phyloP scores from a whole-genome alignment of 2,888 invertebrate genomes.

The Brachyptera risi region DNA sequence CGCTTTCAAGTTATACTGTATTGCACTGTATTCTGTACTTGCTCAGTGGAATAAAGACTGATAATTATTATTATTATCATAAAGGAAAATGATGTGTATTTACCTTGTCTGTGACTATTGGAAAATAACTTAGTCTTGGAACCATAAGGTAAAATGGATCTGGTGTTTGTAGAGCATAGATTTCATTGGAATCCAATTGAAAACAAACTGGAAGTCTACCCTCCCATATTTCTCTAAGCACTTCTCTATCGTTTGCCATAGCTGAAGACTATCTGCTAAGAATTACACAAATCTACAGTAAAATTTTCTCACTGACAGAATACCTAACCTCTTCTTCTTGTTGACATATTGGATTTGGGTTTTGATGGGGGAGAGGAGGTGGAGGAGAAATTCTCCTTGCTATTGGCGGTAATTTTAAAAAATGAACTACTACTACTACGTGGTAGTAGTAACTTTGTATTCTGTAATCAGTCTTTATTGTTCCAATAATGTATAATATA shows the following conservation, averaged over 20 bases:
- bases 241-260: slow-evolving; percentile 95
- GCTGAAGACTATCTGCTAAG: neutral
- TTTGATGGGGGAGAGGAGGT: too few relatives aligned
- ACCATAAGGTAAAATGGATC: slow-evolving; percentile 93
- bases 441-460: too few relatives aligned
- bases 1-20: too few relatives aligned
- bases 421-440: too few relatives aligned
- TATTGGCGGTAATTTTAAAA: too few relatives aligned
- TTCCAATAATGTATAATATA: too few relatives aligned
- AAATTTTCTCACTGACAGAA: neutral
- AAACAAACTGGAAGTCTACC: slow-evolving; percentile 93
- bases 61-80: too few relatives aligned
- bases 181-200: slow-evolving; percentile 81
- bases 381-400: too few relatives aligned
- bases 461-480: too few relatives aligned
- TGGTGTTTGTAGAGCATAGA: slow-evolving; percentile 81
- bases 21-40: too few relatives aligned
- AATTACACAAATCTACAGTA: neutral
- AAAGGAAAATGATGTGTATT: slow-evolving; percentile 34
- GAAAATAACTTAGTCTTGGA: slow-evolving; percentile 89
- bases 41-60: too few relatives aligned
- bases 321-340: neutral
- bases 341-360: slow-evolving; percentile 6
- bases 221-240: slow-evolving; percentile 92
- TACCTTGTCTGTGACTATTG: slow-evolving; percentile 92